Evolutionary conservation across 1,140 invertebrate species (phyloP), one percentile per base, ranked within the genome.

Genomic region (Drosophila sechellia): DNA sequence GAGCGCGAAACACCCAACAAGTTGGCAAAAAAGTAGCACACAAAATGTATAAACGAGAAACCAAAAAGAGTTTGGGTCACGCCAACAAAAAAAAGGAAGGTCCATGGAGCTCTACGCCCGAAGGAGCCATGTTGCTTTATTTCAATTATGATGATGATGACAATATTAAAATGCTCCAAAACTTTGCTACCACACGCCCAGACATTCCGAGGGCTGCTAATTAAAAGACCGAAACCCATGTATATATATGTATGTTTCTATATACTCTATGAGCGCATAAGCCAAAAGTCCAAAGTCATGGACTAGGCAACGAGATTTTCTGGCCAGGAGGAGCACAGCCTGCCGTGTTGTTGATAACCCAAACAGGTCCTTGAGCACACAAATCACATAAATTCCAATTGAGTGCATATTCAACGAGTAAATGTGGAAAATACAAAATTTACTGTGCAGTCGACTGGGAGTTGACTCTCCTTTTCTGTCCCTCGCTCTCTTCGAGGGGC

Each of bases 361-460:
- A 89, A 89, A 84, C 73, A 84, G 84, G 84, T 89, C 84, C 84
- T 80, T 78, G 69, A 80, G 79, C 84, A 84, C 87, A 90, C 87
- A 90, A 90, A 90, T 90, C 87, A 90, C 87, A 90, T 90, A 90
- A 90, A 90, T 90, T 90, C 87, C 87, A 90, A 90, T 90, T 90
- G 87, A 90, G 79, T 90, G 87, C 87, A 90, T 90, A 90, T 80
- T 89, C 81, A 71, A 84, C 63, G 56, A 83, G 79, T 68, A 40
- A 69, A 65, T 56, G 60, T 77, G 68, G 54, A 60, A 90, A 89
- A 84, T 90, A 90, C 71, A 83, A 87, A 89, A 87, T 89, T 90
- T 89, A 89, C 84, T 77, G 77, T 89, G 84, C 84, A 83, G 52
- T 83, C 58, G 49, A 63, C 56, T 68, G 72, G 59, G 37, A 48